Conservation (phyloP, 2,888 invertebrate genomes). For the Caenorhabditis imperialis region DNA sequence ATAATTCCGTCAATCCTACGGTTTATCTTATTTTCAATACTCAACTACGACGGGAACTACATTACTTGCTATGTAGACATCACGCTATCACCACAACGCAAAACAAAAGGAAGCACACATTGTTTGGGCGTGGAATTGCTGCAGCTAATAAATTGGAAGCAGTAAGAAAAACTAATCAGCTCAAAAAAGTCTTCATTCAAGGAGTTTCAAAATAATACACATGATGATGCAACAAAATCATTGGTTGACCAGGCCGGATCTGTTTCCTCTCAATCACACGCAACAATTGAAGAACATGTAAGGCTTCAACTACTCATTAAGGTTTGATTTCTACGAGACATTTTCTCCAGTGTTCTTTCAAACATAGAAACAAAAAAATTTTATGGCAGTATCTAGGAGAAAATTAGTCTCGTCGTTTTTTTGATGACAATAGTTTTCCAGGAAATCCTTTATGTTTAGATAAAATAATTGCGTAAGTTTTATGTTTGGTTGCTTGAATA, state of each 20-base stretch:
- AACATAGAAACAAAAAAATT: too few species aligned
- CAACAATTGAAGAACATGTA: constrained; percentile 53
- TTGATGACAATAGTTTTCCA: constrained; percentile 23
- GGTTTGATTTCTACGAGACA: constrained; percentile 37
- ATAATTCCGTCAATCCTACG: constrained; percentile 76
- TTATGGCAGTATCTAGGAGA: neutral
- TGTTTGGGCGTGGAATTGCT: constrained; percentile 45
- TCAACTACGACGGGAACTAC: constrained; percentile 71
- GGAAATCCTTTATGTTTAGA: constrained; percentile 55
- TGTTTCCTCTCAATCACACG: constrained; percentile 47
- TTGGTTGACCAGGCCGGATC: constrained; percentile 44
- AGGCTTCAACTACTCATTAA: constrained; percentile 50
- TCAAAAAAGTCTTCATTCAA: neutral
- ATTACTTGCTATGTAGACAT: constrained; percentile 69
- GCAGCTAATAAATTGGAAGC: constrained; percentile 38
- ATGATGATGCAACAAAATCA: constrained; percentile 45
- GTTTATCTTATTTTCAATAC: constrained; percentile 77
- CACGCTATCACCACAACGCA: constrained; percentile 57
- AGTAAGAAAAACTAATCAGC: constrained; percentile 4
- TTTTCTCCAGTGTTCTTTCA: constrained; percentile 9
- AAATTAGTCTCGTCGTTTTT: constrained; percentile 14
- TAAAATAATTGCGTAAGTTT: constrained; percentile 19
- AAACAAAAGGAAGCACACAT: constrained; percentile 53
- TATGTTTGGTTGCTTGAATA: constrained; percentile 13
- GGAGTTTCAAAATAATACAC: constrained; percentile 45